These are phyloP conservation scores for Idaea aversata DNA, from an alignment of 2,888 invertebrate genomes.

Conservation along the genomic window DNA sequence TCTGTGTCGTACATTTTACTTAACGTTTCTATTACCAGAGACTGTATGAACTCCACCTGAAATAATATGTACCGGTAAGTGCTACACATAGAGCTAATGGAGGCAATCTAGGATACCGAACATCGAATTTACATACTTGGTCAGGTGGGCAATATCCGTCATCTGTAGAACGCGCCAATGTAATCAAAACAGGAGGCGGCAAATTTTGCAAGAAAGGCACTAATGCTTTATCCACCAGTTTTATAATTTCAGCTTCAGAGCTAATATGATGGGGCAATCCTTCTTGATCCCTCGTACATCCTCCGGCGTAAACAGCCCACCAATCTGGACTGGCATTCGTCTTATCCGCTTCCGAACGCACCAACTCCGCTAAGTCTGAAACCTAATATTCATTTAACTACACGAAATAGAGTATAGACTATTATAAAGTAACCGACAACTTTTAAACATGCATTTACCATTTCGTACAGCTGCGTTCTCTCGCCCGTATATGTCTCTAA, in stretches of 20 bases:
- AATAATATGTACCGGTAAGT: conserved; percentile 27
- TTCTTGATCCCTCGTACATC: conserved; percentile 92
- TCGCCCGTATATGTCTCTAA: conserved; percentile 70
- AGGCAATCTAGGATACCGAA: not conserved
- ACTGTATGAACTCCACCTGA: conserved; percentile 89
- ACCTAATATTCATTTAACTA: conserved; percentile 45
- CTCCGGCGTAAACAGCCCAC: conserved; percentile 90
- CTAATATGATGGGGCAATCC: conserved; percentile 93
- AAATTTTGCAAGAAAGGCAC: conserved; percentile 79
- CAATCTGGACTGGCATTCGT: conserved; percentile 86
- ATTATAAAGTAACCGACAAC: not conserved
- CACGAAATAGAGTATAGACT: not conserved
- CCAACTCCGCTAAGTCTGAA: conserved; percentile 65
- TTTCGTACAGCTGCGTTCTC: conserved; percentile 50
- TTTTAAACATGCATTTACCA: conserved; percentile 42
- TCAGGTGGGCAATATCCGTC: conserved; percentile 94
- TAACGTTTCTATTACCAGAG: conserved; percentile 81
- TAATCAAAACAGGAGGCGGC: conserved; percentile 84
- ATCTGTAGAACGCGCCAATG: conserved; percentile 90
- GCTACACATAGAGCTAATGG: not conserved
- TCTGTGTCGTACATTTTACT: conserved; percentile 73
- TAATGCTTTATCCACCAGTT: conserved; percentile 80
- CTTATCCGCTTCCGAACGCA: conserved; percentile 76
- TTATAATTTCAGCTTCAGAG: conserved; percentile 82
- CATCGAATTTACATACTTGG: conserved; percentile 64